Percentiles rank a stretch among this genome's conserved stretches.
Conservation (phyloP, 2,797 vertebrate species). For the Pangasius krempfi region DNA sequence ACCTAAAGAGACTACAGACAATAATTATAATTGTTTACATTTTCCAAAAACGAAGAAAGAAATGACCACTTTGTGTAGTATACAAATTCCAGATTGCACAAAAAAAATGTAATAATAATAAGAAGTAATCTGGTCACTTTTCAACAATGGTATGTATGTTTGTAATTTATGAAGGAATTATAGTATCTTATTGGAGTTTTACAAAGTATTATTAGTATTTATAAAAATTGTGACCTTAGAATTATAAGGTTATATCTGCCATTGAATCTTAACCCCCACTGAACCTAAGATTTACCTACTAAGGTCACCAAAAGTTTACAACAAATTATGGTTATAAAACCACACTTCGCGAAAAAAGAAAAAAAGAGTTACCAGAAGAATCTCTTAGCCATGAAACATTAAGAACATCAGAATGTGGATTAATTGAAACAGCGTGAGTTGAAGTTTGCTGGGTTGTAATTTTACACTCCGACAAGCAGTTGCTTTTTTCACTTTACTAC, state of each 20-base stretch:
- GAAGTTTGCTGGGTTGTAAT: neutral
- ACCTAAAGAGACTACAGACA: neutral
- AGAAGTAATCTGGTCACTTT: neutral
- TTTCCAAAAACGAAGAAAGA: too few relatives aligned
- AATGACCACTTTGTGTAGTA: neutral
- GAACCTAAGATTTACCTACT: neutral
- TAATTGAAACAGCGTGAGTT: slow-evolving; percentile 7
- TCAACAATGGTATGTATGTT: neutral
- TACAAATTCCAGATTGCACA: neutral
- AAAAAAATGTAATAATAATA: neutral
- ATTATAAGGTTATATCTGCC: neutral
- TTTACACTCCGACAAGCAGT: neutral
- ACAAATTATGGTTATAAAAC: neutral
- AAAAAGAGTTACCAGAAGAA: neutral
- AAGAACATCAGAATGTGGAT: neutral
- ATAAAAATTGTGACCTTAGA: neutral
- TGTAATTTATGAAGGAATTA: neutral
- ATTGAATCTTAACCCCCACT: neutral
- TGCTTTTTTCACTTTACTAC: neutral
- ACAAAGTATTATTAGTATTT: neutral
- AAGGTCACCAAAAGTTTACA: neutral
- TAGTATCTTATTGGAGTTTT: neutral
- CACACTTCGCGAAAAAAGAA: too few relatives aligned
- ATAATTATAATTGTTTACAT: neutral
- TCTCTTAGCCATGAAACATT: neutral